Percentiles rank a stretch among this genome's conserved stretches.
phyloP scores from a whole-genome alignment of 2,113 vertebrate species.

The Platycercus adscitus region DNA sequence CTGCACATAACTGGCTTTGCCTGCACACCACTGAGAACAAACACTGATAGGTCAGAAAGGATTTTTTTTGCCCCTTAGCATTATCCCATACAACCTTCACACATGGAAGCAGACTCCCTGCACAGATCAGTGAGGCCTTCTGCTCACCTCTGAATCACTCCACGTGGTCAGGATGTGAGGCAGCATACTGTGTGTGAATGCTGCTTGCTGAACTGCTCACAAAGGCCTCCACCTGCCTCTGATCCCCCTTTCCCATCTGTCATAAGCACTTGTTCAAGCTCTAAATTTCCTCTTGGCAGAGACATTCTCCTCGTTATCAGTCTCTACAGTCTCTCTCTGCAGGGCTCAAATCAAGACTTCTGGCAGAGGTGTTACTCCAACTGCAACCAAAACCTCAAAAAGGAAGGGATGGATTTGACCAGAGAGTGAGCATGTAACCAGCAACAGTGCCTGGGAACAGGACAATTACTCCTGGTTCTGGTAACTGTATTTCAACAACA shows the following conservation, averaged over 20 bases:
- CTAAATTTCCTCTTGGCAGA: background rate
- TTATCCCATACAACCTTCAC: background rate
- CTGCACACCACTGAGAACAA: background rate
- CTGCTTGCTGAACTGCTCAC: background rate
- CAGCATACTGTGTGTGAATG: background rate
- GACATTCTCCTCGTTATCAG: background rate
- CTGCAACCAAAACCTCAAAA: background rate
- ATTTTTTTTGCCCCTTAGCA: background rate
- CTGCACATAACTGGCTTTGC: background rate
- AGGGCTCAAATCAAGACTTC: background rate
- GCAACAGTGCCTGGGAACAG: background rate
- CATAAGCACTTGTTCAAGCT: background rate
- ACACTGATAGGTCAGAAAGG: background rate
- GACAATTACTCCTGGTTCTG: background rate
- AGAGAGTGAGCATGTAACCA: background rate
- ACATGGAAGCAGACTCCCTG: background rate
- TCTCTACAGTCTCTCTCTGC: background rate
- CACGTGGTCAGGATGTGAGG: rapidly evolving
- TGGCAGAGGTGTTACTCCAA: background rate
- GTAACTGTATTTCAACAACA: background rate
- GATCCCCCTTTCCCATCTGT: background rate
- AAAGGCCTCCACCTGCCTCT: background rate
- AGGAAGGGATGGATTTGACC: background rate
- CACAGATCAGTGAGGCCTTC: background rate
- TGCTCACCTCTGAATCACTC: background rate